These are phyloP conservation scores for Vespertilio murinus DNA, from an alignment of 2,797 vertebrate species.

Conservation along the genomic window DNA sequence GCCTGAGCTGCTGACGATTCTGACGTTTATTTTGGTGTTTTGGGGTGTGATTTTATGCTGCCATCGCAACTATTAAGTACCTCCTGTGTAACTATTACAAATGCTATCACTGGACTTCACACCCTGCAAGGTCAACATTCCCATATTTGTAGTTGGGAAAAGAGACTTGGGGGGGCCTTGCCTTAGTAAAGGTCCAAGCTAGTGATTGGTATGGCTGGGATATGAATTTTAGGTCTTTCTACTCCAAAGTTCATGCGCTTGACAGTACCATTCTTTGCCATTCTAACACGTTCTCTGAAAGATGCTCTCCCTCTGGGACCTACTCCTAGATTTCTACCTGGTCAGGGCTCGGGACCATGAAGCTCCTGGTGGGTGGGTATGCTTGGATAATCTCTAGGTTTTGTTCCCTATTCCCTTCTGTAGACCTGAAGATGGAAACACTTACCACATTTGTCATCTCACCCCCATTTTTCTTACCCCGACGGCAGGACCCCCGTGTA, in stretches of 20 bases:
- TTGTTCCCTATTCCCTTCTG: neutral
- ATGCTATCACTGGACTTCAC: neutral
- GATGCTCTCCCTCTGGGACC: rapidly evolving
- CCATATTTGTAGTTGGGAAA: neutral
- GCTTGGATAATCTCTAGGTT: neutral
- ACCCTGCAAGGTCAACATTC: neutral
- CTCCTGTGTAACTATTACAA: neutral
- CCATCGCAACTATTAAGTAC: neutral
- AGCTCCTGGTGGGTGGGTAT: neutral
- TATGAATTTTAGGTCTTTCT: neutral
- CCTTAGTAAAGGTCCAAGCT: neutral
- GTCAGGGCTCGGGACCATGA: neutral
- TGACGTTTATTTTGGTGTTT: neutral
- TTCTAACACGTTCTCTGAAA: neutral
- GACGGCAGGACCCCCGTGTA: rapidly evolving
- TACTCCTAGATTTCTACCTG: neutral
- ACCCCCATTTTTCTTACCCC: neutral
- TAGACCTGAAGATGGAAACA: neutral
- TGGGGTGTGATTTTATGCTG: neutral
- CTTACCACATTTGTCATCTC: neutral
- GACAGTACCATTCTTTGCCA: too few species aligned
- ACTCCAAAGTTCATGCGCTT: neutral
- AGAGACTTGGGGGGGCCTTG: neutral
- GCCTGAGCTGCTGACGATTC: neutral
- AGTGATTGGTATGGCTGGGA: neutral